Base-by-base conservation (phyloP, 2,797 vertebrate genomes). In the Sebastes ruberrimus region DNA sequence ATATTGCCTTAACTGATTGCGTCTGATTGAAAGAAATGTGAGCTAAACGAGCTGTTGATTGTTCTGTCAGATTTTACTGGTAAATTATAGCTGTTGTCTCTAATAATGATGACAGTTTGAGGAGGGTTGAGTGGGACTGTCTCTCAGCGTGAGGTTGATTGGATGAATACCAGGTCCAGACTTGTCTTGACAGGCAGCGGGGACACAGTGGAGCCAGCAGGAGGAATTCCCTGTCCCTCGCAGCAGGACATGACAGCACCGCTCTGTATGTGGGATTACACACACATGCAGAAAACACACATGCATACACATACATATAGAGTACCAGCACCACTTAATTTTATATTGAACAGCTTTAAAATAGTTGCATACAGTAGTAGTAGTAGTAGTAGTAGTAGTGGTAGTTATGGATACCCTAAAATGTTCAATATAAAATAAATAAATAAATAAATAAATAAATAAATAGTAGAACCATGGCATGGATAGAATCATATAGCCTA, bases 241-340 rank as follows among this genome's bases (percentile, higher is more conserved):
- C 94, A 94, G 92, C 90, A 93, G 93, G 89, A 81, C 38, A 25
- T 91, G 84, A 92, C 83, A 91, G 67, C 28, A 66, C 53, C 32
- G 13, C 33, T 65, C 5, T 22, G 6, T 11, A 8, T 33, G 35
- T 30, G 22, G 52, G 55, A 13, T 30, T 38, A 8, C 71, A 68
- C 11, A 71, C 5, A 61, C 46, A 18, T 27, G 63, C 20, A 63
- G 20, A 57, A 71, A 59, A 65, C 13, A 63, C 13, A n/a, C 68
- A 55, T 4, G 35, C 23, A 42, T 2, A 63, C 13, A n/a, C 69
- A 70, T 4, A 52, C 23, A 42, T 2, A 65, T 6, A 57, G 0
- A 53, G 4, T 42, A 53, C 16, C 20, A 46, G 11, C 6, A 49
- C 9, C 10, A 30, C 27, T 25, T 25, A 25, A 10, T 28, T 52